phyloP scores from a whole-genome alignment of 1,140 invertebrate genomes.

The Cherax destructor region DNA sequence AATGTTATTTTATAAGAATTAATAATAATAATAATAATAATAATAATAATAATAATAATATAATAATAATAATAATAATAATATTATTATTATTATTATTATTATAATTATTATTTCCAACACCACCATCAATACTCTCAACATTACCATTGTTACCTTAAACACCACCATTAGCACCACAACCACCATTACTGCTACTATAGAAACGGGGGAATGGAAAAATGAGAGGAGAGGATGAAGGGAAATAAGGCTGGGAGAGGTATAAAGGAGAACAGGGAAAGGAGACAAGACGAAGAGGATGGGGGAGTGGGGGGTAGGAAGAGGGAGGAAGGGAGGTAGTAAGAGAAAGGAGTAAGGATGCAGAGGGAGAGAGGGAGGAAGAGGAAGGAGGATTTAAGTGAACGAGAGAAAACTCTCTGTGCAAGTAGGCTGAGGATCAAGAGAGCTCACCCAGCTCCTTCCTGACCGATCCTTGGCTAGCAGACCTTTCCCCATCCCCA shows the following conservation, averaged over 20 bases:
- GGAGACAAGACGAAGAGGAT: background rate
- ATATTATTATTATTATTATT: no score
- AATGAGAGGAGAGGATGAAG: background rate
- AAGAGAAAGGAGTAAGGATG: background rate
- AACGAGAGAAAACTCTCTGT: slow-evolving; percentile 33
- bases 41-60: no score
- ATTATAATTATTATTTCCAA: no score
- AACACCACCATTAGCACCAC: background rate
- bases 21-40: no score
- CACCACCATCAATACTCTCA: background rate
- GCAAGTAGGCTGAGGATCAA: slow-evolving; percentile 24
- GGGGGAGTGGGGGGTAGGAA: background rate
- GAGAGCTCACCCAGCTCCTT: background rate
- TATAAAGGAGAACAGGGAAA: background rate
- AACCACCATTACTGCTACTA: no score
- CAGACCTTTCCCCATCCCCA: slow-evolving; percentile 14
- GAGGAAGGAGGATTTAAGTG: background rate
- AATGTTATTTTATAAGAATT: no score
- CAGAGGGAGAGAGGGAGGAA: background rate
- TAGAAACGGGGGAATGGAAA: no score
- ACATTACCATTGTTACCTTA: background rate
- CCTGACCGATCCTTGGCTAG: slow-evolving; percentile 15
- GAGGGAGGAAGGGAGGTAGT: background rate
- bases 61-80: no score
- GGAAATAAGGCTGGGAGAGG: background rate